Base-by-base conservation (phyloP, 2,888 invertebrate genomes). In the Rosalia funebris region DNA sequence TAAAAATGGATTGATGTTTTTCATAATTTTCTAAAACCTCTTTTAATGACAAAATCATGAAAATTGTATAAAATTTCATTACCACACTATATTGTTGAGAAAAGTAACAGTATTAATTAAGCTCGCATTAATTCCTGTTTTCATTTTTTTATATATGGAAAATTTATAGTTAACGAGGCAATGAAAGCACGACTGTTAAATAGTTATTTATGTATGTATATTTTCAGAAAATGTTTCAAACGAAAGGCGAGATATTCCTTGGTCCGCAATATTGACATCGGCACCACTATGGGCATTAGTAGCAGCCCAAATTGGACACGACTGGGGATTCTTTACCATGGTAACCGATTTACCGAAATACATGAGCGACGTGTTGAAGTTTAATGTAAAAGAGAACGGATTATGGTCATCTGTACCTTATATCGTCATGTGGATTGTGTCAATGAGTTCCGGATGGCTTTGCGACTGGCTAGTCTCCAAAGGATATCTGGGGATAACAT, bases 231-330 rank as follows among this genome's bases (percentile, higher is more conserved):
- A 65, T 39, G 70, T 69, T 7, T 62, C 66, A 1, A 62, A 73
- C 62, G 72, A 77, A 65, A 69, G 64, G 50, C 68, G 65, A 12
- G 52, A 87, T 0, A 89, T 89, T 19, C 92, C 92, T 0, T 92
- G 92, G 91, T 85, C 83, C 70, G 84, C 84, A 0, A 90, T 93
- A 48, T 80, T 90, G 11, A 89, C 84, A 55, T 91, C 88, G 0
- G 83, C 86, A 1, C 90, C 91, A 0, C 82, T 92, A 56, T 88
- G 91, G 86, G 91, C 91, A 0, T 77, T 92, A n/a, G 87, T 92
- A 9, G 86, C 86, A 45, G 91, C 91, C 63, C 91, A 91, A 83
- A 82, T 87, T 63, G 88, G 88, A 1, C 89, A 89, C 77, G 88
- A 89, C 71, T 90, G 88, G 86, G 89, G 89, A 2, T 88, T 89